phyloP scores from a whole-genome alignment of 1,140 invertebrate species.

The Campoletis sonorensis region DNA sequence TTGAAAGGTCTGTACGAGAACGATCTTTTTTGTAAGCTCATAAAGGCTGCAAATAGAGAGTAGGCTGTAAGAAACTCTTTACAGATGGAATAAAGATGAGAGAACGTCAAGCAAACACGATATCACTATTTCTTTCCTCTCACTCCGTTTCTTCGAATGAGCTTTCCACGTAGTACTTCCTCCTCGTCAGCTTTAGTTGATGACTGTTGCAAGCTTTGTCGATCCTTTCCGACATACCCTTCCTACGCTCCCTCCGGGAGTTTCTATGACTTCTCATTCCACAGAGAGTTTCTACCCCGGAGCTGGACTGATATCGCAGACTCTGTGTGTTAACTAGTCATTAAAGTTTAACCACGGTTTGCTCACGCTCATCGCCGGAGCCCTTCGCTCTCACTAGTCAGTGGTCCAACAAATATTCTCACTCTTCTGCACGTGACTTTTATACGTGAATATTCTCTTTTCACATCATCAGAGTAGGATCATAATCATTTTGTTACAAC shows the following conservation, averaged over 20 bases:
- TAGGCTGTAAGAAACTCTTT: conserved; percentile 58
- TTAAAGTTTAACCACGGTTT: conserved; percentile 65
- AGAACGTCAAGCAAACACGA: conserved; percentile 63
- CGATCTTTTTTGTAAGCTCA: conserved; percentile 40
- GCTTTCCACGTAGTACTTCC: conserved; percentile 3
- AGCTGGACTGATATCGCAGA: conserved; percentile 61
- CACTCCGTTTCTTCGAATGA: conserved; percentile 36
- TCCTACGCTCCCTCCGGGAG: conserved; percentile 39
- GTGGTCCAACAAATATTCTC: conserved; percentile 27
- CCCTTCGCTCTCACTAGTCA: conserved; percentile 6
- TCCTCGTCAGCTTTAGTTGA: neutral
- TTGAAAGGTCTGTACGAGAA: conserved; percentile 29
- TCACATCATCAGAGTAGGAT: neutral
- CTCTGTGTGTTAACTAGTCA: conserved; percentile 63
- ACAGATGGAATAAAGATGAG: conserved; percentile 73
- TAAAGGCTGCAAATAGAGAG: conserved; percentile 32
- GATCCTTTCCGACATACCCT: conserved; percentile 29
- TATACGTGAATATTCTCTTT: neutral
- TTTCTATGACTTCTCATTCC: conserved; percentile 66
- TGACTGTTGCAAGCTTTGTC: conserved; percentile 14
- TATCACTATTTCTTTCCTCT: conserved; percentile 37
- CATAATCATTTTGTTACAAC: neutral
- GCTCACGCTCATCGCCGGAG: conserved; percentile 52
- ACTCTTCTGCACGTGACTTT: neutral
- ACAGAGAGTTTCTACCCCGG: conserved; percentile 54